A percentile compares a stretch with the other conserved stretches of the same genome.
Conservation (phyloP, 1,140 invertebrate species). For the Panulirus ornatus region DNA sequence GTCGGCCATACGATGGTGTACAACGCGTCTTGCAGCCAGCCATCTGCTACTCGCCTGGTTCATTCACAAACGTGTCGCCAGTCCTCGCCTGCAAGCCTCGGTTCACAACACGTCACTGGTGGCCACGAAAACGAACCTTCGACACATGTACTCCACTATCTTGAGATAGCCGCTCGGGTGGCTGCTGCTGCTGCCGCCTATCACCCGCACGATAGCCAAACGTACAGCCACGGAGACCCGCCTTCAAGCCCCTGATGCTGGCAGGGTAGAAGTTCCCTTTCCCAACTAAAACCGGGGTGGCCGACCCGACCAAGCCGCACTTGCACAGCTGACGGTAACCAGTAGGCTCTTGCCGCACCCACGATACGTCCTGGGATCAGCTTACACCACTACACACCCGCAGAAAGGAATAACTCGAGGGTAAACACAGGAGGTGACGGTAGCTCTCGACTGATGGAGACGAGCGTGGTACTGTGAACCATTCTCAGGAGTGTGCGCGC, state of each 20-base stretch:
- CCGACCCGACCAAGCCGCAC: too few relatives aligned
- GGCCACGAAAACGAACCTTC: not conserved
- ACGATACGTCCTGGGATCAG: not conserved
- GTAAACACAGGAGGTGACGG: not conserved
- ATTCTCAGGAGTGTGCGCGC: not conserved
- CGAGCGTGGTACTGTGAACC: constrained; percentile 1
- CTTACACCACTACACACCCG: not conserved
- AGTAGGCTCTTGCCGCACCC: not conserved
- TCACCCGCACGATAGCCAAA: not conserved
- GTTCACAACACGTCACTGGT: not conserved
- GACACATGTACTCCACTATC: not conserved
- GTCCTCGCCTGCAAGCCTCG: not conserved
- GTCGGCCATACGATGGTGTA: not conserved
- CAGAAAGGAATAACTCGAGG: not conserved
- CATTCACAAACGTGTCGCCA: not conserved
- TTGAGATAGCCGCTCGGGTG: not conserved
- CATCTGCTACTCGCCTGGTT: not conserved
- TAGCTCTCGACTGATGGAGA: not conserved
- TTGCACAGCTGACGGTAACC: not conserved
- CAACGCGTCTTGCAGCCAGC: not conserved
- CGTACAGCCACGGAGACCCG: not conserved
- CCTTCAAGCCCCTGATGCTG: not conserved
- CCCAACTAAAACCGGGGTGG: not conserved
- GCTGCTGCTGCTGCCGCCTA: not conserved
- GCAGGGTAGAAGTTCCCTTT: not conserved